Evolutionary conservation across 2,888 invertebrate genomes (phyloP).

Genomic region (Zeuzera pyrina): DNA sequence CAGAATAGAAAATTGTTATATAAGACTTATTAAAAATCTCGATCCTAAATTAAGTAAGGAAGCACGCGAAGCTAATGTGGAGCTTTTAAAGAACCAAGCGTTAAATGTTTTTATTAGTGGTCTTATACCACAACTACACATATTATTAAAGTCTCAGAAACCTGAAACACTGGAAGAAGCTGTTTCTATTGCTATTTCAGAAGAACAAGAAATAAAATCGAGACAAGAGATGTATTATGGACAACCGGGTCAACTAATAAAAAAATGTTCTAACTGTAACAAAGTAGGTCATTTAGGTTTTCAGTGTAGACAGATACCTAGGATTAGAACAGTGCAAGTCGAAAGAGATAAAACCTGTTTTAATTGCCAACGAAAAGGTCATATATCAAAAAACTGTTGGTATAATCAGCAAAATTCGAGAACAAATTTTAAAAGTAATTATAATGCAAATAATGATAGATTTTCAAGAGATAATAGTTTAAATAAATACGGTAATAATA

Average conservation of each 20-base stretch:
- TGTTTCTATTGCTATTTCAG: neutral
- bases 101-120: neutral
- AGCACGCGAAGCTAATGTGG: neutral
- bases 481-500: too few species aligned
- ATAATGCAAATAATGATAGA: too few species aligned
- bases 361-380: too few species aligned
- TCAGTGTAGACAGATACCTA: too few species aligned
- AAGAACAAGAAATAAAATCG: conserved; percentile 1
- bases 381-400: too few species aligned
- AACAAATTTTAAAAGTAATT: too few species aligned
- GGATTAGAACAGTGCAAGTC: too few species aligned
- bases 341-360: too few species aligned
- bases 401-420: too few species aligned
- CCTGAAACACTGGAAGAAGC: neutral
- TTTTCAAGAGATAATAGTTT: too few species aligned
- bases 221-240: neutral
- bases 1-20: conserved; percentile 10
- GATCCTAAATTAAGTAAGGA: conserved; percentile 8
- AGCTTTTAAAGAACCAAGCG: neutral
- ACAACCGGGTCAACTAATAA: neutral
- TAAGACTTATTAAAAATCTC: conserved; percentile 12
- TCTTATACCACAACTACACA: neutral
- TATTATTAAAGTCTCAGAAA: neutral
- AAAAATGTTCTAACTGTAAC: neutral
- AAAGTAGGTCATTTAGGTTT: neutral